phyloP scores from a whole-genome alignment of 1,140 invertebrate species.

The Teleogryllus occipitalis region DNA sequence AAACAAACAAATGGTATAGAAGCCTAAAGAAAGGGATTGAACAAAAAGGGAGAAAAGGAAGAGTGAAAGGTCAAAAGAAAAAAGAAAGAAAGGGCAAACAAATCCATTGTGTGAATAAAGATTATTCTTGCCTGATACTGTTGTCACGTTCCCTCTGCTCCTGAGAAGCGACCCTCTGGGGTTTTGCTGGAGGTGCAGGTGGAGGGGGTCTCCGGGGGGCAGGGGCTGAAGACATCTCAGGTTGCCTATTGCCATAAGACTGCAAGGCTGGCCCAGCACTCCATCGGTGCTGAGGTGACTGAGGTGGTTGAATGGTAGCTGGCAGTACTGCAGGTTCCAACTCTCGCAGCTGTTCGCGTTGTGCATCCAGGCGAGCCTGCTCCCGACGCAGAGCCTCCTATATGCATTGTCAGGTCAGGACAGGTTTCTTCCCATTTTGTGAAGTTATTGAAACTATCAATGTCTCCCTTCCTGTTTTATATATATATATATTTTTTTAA shows the following conservation, averaged over 20 bases:
- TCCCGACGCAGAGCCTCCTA: background rate
- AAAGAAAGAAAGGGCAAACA: too few species aligned
- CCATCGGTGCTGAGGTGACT: background rate
- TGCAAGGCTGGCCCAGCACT: background rate
- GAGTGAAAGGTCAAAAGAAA: too few species aligned
- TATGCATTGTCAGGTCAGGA: background rate
- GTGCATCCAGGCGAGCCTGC: background rate
- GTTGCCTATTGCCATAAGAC: background rate
- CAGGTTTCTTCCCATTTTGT: background rate
- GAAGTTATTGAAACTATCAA: too few species aligned
- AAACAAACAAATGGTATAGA: too few species aligned
- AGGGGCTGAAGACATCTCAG: background rate
- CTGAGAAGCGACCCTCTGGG: conserved; percentile 37
- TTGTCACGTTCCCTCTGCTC: conserved; percentile 36
- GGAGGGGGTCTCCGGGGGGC: conserved; percentile 35
- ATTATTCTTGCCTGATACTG: conserved; percentile 35
- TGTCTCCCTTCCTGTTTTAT: too few species aligned
- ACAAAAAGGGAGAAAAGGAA: too few species aligned
- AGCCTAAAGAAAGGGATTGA: background rate
- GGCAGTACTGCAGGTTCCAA: background rate
- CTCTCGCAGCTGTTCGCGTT: background rate
- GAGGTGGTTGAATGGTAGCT: background rate
- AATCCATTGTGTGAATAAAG: too few species aligned
- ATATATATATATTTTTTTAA: too few species aligned
- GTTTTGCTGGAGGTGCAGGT: conserved; percentile 43